Percentiles rank a stretch among this genome's conserved stretches.
Conservation (phyloP, 2,113 vertebrate species). For the Peromyscus californicus region DNA sequence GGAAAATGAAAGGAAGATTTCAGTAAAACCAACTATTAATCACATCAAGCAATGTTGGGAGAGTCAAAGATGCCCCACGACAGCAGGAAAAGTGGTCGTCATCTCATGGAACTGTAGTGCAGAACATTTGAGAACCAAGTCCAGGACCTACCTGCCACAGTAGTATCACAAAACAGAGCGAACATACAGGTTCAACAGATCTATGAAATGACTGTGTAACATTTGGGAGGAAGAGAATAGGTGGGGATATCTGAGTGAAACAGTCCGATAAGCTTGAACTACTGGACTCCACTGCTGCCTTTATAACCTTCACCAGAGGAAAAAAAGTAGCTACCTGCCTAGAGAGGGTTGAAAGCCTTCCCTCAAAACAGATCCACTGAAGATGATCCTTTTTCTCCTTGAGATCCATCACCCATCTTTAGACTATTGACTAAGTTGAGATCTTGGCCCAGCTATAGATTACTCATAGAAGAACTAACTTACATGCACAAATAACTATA, state of each 20-base stretch:
- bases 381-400: not conserved
- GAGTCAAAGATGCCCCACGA: not conserved
- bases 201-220: not conserved
- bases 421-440: not conserved
- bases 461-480: not conserved
- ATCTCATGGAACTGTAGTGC: not conserved
- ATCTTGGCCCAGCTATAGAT: not conserved
- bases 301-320: not conserved
- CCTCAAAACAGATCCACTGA: not conserved
- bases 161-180: not conserved
- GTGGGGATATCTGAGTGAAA: not conserved
- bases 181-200: not conserved
- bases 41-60: not conserved
- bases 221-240: not conserved
- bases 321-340: not conserved
- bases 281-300: not conserved
- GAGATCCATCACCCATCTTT: not conserved
- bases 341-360: not conserved
- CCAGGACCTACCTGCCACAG: not conserved
- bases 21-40: not conserved
- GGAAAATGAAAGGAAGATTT: not conserved
- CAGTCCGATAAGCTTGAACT: not conserved
- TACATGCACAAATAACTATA: not conserved
- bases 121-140: conserved; percentile 18
- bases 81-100: not conserved